Evolutionary conservation across 2,888 invertebrate genomes (phyloP), one percentile per base, ranked within the genome.

Genomic region (Ceriagrion tenellum): DNA sequence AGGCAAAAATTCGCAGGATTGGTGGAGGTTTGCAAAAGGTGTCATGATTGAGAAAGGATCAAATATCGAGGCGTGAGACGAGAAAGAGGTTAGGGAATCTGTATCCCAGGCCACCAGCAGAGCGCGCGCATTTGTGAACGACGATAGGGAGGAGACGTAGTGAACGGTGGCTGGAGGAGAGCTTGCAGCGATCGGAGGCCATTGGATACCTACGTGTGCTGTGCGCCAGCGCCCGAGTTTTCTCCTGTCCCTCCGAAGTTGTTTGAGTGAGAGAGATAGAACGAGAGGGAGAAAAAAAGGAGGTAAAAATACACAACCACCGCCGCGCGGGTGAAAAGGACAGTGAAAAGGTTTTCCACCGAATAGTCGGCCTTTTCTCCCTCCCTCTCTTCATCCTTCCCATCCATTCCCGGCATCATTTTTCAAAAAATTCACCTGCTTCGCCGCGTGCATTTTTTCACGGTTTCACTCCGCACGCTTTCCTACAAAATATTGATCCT

Each of bases 401-500:
- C 69, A 59, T 59, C 59, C 59, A 59, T n/a, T n/a, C 69, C 4
- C 2, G 6, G n/a, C 6, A n/a, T n/a, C n/a, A n/a, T 69, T 69
- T 69, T 26, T 12, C 69, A 69, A 69, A 69, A n/a, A 69, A 69
- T 69, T 69, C 69, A 69, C 69, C 69, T 69, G 69, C n/a, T 69
- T n/a, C n/a, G 6, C n/a, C 69, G 26, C 69, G n/a, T 69, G 30
- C 35, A 35, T 81, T 81, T 35, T 18, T 16, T 35, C 81, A 30
- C 18, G 16, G 81, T 35, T 81, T 18, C 81, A 16, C 13, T 81
- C 81, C 35, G 20, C 35, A 81, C 81, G 30, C 81, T 81, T 13
- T 81, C 35, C 81, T 81, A 35, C 16, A 81, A 81, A 81, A 81
- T 81, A 81, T 81, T 35, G 81, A 81, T 81, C 81, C 30, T 81